Evolutionary conservation across 2,797 vertebrate species (phyloP).

Genomic region (Pyrocephalus nanus): DNA sequence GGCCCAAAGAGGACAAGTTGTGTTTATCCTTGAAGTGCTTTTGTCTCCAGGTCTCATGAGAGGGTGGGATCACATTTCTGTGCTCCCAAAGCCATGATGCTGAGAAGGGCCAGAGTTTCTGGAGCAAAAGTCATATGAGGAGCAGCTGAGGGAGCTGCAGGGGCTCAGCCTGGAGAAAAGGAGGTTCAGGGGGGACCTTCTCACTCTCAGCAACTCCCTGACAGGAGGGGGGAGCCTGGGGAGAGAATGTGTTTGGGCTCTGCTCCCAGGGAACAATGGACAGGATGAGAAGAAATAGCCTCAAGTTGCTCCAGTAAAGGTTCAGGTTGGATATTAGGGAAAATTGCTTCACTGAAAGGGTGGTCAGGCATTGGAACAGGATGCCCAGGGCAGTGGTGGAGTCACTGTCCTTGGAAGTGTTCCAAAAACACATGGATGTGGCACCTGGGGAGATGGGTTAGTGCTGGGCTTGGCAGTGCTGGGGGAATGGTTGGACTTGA

Average conservation of each 20-base stretch:
- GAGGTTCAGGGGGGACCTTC: background rate
- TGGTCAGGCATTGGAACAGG: background rate
- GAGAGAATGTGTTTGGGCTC: rapidly evolving
- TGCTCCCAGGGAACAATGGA: background rate
- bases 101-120: background rate
- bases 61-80: background rate
- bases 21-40: background rate
- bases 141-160: background rate
- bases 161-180: background rate
- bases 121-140: background rate
- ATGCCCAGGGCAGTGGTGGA: background rate
- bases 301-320: rapidly evolving
- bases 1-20: background rate
- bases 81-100: background rate
- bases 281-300: rapidly evolving
- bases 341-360: background rate
- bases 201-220: background rate
- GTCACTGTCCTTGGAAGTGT: background rate
- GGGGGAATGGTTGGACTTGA: background rate
- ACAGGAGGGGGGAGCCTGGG: background rate
- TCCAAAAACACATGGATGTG: background rate
- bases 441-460: background rate
- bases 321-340: background rate
- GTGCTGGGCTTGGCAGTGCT: background rate
- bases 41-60: background rate